These are phyloP conservation scores for Limnephilus lunatus DNA, from an alignment of 2,888 invertebrate species.

Conservation along the genomic window DNA sequence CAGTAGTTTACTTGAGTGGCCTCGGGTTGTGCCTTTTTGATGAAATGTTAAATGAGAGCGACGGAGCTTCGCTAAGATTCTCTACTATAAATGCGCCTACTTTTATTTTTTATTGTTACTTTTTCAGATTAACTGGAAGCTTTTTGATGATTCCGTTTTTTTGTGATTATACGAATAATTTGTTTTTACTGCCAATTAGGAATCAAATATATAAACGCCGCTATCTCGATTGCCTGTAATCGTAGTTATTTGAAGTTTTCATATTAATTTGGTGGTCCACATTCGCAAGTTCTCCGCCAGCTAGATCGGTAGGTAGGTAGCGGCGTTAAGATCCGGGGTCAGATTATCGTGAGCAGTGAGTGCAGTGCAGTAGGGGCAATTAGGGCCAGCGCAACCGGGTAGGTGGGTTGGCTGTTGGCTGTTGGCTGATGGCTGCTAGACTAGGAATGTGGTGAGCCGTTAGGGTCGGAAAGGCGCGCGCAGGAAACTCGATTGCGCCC, in stretches of 20 bases:
- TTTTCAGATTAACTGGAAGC: neutral
- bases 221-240: neutral
- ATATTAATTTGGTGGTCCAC: neutral
- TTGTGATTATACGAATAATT: neutral
- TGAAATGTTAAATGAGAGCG: neutral
- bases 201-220: neutral
- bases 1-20: neutral
- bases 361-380: neutral
- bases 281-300: neutral
- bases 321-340: neutral
- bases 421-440: neutral
- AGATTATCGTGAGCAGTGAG: neutral
- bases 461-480: neutral
- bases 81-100: neutral
- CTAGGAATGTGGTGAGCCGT: neutral
- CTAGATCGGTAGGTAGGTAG: neutral
- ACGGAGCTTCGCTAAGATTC: neutral
- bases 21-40: constrained; percentile 2
- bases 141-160: neutral
- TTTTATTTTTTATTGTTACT: neutral
- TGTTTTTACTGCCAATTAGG: neutral
- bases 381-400: neutral
- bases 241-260: neutral
- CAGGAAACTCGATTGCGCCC: constrained; percentile 25
- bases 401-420: neutral